Percentiles rank a stretch among this genome's conserved stretches.
phyloP scores from a whole-genome alignment of 2,113 vertebrate genomes.

The Lepus americanus region DNA sequence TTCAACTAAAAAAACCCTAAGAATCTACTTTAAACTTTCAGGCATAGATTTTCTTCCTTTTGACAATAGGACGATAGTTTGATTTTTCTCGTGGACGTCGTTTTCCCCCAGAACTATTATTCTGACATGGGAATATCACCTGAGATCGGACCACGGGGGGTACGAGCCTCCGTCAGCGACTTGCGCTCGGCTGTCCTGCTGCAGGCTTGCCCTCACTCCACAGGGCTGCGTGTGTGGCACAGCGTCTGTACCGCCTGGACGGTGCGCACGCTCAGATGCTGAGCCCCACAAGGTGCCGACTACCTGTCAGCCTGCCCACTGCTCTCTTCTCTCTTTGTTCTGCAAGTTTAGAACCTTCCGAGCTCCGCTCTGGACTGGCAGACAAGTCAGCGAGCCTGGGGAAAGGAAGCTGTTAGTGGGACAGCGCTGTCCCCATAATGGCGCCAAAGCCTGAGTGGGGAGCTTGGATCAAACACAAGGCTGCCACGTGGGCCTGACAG shows the following conservation, averaged over 20 bases:
- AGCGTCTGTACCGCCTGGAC: rapidly evolving
- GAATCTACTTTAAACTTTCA: background rate
- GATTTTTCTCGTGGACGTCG: background rate
- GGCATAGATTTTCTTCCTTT: background rate
- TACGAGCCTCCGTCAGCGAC: rapidly evolving
- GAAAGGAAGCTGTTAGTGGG: rapidly evolving
- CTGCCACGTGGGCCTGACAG: rapidly evolving
- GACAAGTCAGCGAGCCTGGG: background rate
- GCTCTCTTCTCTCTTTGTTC: rapidly evolving
- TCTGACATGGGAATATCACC: background rate
- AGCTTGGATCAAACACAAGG: rapidly evolving
- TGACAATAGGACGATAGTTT: background rate
- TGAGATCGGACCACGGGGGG: rapidly evolving
- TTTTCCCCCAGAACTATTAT: background rate
- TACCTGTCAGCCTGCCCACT: background rate
- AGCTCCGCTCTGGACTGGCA: background rate
- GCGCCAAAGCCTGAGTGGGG: rapidly evolving
- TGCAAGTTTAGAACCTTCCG: background rate
- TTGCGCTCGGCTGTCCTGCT: rapidly evolving
- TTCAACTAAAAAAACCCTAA: background rate
- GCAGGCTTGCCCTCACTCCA: rapidly evolving
- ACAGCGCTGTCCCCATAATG: rapidly evolving
- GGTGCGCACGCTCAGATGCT: background rate
- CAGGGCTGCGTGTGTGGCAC: rapidly evolving
- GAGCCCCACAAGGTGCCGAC: background rate